Evolutionary conservation across 2,113 vertebrate genomes (phyloP).

Genomic region (Cyprinodon brontotheroides): DNA sequence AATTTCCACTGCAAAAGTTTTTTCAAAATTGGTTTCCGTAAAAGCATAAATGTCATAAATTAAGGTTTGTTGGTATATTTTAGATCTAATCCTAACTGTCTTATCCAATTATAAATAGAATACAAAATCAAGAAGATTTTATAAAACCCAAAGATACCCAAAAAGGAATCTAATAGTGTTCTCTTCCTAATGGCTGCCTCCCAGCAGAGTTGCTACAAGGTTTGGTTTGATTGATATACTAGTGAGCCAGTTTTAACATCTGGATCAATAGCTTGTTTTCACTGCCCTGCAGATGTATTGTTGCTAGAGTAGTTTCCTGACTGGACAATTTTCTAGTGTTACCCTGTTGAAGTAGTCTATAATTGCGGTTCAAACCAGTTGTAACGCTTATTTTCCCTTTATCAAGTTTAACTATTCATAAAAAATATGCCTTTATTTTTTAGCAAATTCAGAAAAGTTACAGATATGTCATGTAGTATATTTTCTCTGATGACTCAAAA

Average conservation of each 20-base stretch:
- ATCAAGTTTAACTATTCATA: too few relatives aligned
- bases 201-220: slow-evolving; percentile 27
- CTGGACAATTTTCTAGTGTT: slow-evolving; percentile 1
- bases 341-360: slow-evolving; percentile 17
- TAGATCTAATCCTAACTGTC: too few relatives aligned
- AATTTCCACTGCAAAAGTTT: too few relatives aligned
- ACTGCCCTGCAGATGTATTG: slow-evolving; percentile 35
- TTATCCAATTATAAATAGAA: too few relatives aligned
- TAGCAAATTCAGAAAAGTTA: too few relatives aligned
- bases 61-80: too few relatives aligned
- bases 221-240: slow-evolving; percentile 50
- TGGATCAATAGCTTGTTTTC: slow-evolving; percentile 63
- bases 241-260: slow-evolving; percentile 34
- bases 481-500: too few relatives aligned
- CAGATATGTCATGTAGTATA: too few relatives aligned
- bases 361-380: neutral
- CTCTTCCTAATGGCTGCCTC: slow-evolving; percentile 7
- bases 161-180: neutral
- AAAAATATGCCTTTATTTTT: too few relatives aligned
- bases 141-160: neutral
- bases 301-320: slow-evolving; percentile 28
- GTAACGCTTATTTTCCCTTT: neutral
- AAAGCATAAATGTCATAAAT: too few relatives aligned
- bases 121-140: neutral
- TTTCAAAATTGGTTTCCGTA: too few relatives aligned